Base-by-base conservation (phyloP, 2,888 invertebrate genomes). In the Cheilosia vulpina region DNA sequence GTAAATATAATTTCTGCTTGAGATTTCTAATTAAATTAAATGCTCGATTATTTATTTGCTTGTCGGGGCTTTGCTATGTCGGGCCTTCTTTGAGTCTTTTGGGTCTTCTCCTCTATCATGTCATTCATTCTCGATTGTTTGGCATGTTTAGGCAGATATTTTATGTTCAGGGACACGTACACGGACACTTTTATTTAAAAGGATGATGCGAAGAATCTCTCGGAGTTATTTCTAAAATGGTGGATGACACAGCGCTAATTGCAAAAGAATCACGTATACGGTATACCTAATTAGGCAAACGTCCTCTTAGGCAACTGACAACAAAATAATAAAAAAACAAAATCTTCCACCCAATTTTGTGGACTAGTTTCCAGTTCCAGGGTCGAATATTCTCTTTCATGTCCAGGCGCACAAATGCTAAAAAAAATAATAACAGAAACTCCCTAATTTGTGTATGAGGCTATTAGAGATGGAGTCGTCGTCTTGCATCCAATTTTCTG, bases 11-110 rank as follows among this genome's bases (percentile, higher is more conserved):
- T 83, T 87, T 85, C 73, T 79, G 75, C 65, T 87, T 75, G 55
- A 87, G 82, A 85, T 87, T 87, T 87, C 77, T 87, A 87, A 87
- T 87, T 72, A 87, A 87, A 79, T 87, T 83, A 87, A 87, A 87
- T 77, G 77, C 82, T 87, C 85, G 77, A 82, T 87, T 87, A 85
- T 87, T 83, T 87, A 87, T 84, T 75, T 84, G 55, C 38, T 66
- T 82, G 68, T 45, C 50, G 53, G 52, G 43, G 31, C 52, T 41
- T 71, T 65, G 45, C 45, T 55, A 43, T 34, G 53, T 19, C 15
- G 52, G 13, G 38, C 7, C n/a, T 5, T 15, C 7, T 53, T 27
- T 53, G 27, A 53, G 24, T 1, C 53, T 15, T 53, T 27, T 41
- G 19, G 38, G 41, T 34, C 41, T 41, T 21, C 41, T 38, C 41